These are phyloP conservation scores for Heteronetta atricapilla DNA, from an alignment of 2,113 vertebrate genomes.

Conservation along the genomic window DNA sequence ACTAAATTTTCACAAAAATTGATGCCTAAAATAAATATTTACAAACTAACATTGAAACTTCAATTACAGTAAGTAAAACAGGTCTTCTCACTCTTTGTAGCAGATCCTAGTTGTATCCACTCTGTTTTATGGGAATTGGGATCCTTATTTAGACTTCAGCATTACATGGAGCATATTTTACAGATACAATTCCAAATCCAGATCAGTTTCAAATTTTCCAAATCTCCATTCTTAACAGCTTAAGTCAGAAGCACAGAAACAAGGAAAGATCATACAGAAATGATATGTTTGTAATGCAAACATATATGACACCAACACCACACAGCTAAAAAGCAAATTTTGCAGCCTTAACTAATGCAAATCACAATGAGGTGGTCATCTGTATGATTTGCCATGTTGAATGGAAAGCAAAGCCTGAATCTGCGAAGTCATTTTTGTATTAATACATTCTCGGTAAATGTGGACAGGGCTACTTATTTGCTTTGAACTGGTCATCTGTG, in stretches of 20 bases:
- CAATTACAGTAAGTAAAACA: not conserved
- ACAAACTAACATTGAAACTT: not conserved
- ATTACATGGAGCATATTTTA: not conserved
- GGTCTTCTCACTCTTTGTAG: not conserved
- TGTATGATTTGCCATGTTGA: not conserved
- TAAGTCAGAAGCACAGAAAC: not conserved
- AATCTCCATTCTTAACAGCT: not conserved
- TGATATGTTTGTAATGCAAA: not conserved
- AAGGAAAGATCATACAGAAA: not conserved
- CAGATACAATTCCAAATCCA: not conserved
- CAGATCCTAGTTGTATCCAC: not conserved
- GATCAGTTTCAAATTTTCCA: not conserved
- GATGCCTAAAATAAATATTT: not conserved
- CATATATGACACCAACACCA: not conserved
- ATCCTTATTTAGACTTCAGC: conserved; percentile 9
- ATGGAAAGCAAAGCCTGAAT: not conserved
- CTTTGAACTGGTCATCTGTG: not conserved
- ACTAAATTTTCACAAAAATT: not conserved
- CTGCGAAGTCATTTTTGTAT: not conserved
- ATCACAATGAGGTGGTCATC: not conserved
- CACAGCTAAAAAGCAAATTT: not conserved
- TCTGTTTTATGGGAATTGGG: conserved; percentile 9
- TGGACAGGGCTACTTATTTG: not conserved
- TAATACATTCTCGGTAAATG: not conserved
- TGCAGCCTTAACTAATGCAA: not conserved